A percentile compares a stretch with the other conserved stretches of the same genome.
Conservation (phyloP, 2,888 invertebrate species). For the Leucophora obtusa region DNA sequence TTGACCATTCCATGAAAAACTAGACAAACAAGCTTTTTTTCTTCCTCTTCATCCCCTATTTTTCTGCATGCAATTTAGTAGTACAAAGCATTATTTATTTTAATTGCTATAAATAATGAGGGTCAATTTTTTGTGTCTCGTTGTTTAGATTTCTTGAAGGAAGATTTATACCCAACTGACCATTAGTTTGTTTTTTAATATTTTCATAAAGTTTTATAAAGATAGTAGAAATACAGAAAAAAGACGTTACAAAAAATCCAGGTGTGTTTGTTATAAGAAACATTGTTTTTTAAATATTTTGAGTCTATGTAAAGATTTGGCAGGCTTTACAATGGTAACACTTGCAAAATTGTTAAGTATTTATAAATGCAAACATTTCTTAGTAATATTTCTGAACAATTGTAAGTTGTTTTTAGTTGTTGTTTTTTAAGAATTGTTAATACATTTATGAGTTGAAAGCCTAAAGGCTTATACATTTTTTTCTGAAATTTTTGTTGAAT, state of each 20-base stretch:
- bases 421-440: conserved; percentile 63
- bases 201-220: conserved; percentile 19
- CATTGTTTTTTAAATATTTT: conserved; percentile 17
- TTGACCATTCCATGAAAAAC: conserved; percentile 51
- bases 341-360: conserved; percentile 48
- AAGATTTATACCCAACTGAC: conserved; percentile 42
- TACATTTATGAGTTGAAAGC: conserved; percentile 61
- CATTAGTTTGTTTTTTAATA: conserved; percentile 56
- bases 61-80: not conserved
- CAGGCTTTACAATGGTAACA: conserved; percentile 46
- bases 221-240: conserved; percentile 26
- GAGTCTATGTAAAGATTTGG: conserved; percentile 7
- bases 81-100: conserved; percentile 59
- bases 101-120: conserved; percentile 64
- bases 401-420: conserved; percentile 46
- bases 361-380: conserved; percentile 41
- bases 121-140: conserved; percentile 40
- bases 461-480: conserved; percentile 45
- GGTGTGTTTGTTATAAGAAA: conserved; percentile 49
- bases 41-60: conserved; percentile 32
- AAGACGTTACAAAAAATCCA: conserved; percentile 64
- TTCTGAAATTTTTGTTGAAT: conserved; percentile 18
- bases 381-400: conserved; percentile 49
- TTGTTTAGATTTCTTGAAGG: conserved; percentile 1
- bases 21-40: conserved; percentile 45